Evolutionary conservation across 2,797 vertebrate genomes (phyloP), one percentile per base, ranked within the genome.

Genomic region (Rhabdophis nuchalis): DNA sequence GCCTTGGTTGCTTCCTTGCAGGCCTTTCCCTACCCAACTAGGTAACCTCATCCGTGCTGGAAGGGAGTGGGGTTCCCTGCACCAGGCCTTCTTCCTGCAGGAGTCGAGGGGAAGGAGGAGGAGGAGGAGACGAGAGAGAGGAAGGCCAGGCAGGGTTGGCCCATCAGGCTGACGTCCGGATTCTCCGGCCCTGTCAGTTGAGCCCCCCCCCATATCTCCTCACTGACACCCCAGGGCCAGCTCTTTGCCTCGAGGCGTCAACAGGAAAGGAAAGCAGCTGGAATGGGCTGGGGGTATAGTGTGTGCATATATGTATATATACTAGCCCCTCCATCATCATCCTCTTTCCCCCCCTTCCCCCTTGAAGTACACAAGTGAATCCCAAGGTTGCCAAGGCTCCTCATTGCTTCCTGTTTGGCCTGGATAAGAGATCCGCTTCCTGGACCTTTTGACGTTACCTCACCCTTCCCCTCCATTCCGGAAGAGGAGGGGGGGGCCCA

Each of bases 371-470:
- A 57, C 46, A 88, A 92, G 77, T 58, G 27, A 56, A 8, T 16
- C 53, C 53, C 23, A 2, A 29, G 41, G 88, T 29, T 82, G 88
- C 93, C 93, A 85, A 88, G 50, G 85, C 85, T 92, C 50, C 93
- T 92, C 93, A 93, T 93, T 90, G 93, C 88, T 90, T 93, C 93
- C 93, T 93, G 91, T 93, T 92, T 92, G 93, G 88, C 32, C 60
- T 29, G 64, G 46, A 32, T 82, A 90, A 64, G 64, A 91, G 53
- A 36, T 61, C n/a, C 64, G 32, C 53, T 93, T 92, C 93, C 93
- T 93, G 91, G 32, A 90, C 93, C 91, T 90, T 90, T 85, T 92
- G 93, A 90, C 93, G 85, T 85, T 10, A 87, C 93, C 88, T 90
- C 88, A 91, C 90, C 87, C 92, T 58, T 10, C 11, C 32, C 41